These are phyloP conservation scores for Caenorhabditis parvicauda DNA, from an alignment of 2,888 invertebrate genomes.

Conservation along the genomic window DNA sequence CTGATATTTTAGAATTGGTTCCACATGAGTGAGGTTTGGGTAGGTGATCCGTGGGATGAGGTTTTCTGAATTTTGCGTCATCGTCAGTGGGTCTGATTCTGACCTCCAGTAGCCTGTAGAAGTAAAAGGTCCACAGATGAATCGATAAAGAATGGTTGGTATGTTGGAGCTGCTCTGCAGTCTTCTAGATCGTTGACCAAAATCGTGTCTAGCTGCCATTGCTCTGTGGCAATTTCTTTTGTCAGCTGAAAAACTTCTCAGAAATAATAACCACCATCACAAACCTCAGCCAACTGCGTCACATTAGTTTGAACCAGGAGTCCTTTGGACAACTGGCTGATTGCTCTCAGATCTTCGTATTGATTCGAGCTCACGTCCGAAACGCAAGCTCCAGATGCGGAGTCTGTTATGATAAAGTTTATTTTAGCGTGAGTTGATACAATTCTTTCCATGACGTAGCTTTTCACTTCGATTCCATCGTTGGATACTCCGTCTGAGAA, in stretches of 20 bases:
- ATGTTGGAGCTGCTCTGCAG: slow-evolving; percentile 37
- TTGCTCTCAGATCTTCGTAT: slow-evolving; percentile 11
- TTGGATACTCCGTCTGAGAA: slow-evolving; percentile 42
- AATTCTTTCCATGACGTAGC: slow-evolving; percentile 26
- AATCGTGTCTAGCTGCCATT: slow-evolving; percentile 22
- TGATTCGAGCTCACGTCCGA: slow-evolving; percentile 25
- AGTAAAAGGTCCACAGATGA: slow-evolving; percentile 28
- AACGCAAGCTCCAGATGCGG: slow-evolving; percentile 26
- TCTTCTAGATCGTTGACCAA: slow-evolving; percentile 47
- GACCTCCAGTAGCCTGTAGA: slow-evolving; percentile 37
- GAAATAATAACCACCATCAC: neutral
- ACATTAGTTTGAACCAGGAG: slow-evolving; percentile 23
- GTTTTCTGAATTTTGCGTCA: slow-evolving; percentile 13
- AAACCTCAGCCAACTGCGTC: slow-evolving; percentile 16
- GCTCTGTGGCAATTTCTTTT: slow-evolving; percentile 13
- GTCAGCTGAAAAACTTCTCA: slow-evolving; percentile 1
- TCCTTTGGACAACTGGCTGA: slow-evolving; percentile 17
- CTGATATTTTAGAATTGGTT: slow-evolving; percentile 11
- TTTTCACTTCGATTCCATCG: slow-evolving; percentile 21
- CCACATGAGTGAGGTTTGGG: slow-evolving; percentile 18
- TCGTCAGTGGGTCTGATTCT: neutral
- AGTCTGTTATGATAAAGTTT: slow-evolving; percentile 30
- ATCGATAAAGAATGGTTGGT: slow-evolving; percentile 48
- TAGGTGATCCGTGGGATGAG: slow-evolving; percentile 22
- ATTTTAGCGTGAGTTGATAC: slow-evolving; percentile 20